Conservation (phyloP, 2,888 invertebrate species). For the Tetragonisca angustula region DNA sequence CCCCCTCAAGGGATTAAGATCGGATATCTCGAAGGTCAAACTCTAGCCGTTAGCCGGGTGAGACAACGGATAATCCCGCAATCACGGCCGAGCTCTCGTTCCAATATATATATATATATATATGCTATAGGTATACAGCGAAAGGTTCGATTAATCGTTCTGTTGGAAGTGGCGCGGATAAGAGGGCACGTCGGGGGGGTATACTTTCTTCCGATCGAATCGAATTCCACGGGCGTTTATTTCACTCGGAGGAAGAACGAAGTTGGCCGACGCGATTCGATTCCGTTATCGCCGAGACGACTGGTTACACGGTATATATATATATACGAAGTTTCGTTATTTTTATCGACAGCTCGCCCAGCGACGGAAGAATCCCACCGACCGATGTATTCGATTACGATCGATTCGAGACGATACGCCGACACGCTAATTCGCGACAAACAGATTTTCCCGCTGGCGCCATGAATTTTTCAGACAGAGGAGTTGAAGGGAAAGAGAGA, state of each 20-base stretch:
- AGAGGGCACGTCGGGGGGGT: not conserved
- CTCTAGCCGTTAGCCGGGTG: conserved; percentile 32
- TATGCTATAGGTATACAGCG: not conserved
- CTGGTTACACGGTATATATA: no score
- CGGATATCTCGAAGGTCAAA: conserved; percentile 56
- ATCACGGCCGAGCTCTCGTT: conserved; percentile 48
- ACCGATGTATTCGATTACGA: not conserved
- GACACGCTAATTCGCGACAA: conserved; percentile 28
- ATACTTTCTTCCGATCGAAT: not conserved
- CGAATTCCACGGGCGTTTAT: conserved; percentile 1
- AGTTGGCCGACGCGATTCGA: not conserved
- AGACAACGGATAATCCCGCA: conserved; percentile 69
- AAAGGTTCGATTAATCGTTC: conserved; percentile 52
- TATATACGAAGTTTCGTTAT: not conserved
- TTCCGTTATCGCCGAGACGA: conserved; percentile 1
- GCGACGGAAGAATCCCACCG: no score
- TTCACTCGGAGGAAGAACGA: not conserved
- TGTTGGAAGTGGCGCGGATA: not conserved
- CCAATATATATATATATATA: conserved; percentile 23
- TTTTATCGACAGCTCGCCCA: not conserved
- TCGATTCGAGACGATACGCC: not conserved
- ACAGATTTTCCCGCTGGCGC: not conserved
- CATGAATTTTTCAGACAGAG: not conserved
- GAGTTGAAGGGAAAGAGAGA: not conserved
- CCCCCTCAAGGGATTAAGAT: conserved; percentile 55